Percentiles rank a stretch among this genome's conserved stretches.
phyloP scores from a whole-genome alignment of 2,113 vertebrate genomes.

The Eudyptes chrysolophus region DNA sequence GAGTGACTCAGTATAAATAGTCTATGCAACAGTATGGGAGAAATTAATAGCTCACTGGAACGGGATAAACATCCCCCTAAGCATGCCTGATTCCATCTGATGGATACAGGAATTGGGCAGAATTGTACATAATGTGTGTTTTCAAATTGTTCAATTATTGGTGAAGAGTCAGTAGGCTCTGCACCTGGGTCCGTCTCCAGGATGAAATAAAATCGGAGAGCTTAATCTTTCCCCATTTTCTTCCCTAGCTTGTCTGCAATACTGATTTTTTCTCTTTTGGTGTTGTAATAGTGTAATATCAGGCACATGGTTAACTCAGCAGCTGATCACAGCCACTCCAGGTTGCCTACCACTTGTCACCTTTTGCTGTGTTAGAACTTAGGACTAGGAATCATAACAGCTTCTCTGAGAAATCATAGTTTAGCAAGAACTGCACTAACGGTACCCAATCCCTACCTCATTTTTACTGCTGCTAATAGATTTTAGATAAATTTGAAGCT shows the following conservation, averaged over 20 bases:
- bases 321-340: not conserved
- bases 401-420: not conserved
- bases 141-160: not conserved
- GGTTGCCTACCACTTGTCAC: not conserved
- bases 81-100: not conserved
- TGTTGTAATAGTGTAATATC: not conserved
- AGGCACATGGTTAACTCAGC: not conserved
- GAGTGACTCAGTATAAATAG: not conserved
- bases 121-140: not conserved
- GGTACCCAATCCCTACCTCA: accelerated
- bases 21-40: not conserved
- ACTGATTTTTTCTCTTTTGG: not conserved
- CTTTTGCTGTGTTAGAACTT: not conserved
- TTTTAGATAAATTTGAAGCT: not conserved
- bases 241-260: not conserved
- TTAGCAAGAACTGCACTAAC: not conserved
- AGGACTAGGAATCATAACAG: not conserved
- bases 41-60: not conserved
- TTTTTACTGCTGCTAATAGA: not conserved
- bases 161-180: not conserved
- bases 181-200: not conserved
- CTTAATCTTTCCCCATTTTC: not conserved
- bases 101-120: not conserved
- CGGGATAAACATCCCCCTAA: not conserved
- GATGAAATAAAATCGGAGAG: not conserved